A percentile compares a stretch with the other conserved stretches of the same genome.
Evolutionary conservation across 1,140 invertebrate genomes (phyloP).

Genomic region (Microplitis demolitor): DNA sequence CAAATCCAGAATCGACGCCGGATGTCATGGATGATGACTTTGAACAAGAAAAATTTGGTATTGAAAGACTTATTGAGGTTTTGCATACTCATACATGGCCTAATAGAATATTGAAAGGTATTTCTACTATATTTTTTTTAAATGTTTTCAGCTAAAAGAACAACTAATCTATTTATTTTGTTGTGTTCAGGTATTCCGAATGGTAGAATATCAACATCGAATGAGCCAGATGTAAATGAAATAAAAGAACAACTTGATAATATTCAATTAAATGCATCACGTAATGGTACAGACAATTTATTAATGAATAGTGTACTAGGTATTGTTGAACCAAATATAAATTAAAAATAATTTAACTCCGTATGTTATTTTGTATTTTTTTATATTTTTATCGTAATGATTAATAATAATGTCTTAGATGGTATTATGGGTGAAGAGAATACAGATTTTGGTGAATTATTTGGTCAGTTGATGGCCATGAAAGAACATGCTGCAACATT

Average conservation of each 20-base stretch:
- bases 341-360: neutral
- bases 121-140: neutral
- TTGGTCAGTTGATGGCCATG: conserved; percentile 68
- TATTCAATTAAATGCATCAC: conserved; percentile 40
- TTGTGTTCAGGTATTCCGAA: conserved; percentile 3
- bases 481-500: conserved; percentile 72
- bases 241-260: conserved; percentile 52
- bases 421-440: conserved; percentile 58
- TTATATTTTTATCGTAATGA: neutral
- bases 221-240: conserved; percentile 38
- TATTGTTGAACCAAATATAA: conserved; percentile 28
- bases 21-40: conserved; percentile 61
- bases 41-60: conserved; percentile 69
- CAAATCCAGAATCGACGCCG: conserved; percentile 57
- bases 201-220: conserved; percentile 23
- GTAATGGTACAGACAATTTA: conserved; percentile 40
- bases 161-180: neutral
- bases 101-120: conserved; percentile 73
- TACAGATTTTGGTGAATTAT: conserved; percentile 68
- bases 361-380: neutral
- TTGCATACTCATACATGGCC: conserved; percentile 79
- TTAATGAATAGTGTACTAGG: conserved; percentile 51
- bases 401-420: conserved; percentile 43
- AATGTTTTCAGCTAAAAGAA: neutral
- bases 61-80: conserved; percentile 75